Evolutionary conservation across 2,888 invertebrate genomes (phyloP).

Genomic region (Drosophila neotestacea): DNA sequence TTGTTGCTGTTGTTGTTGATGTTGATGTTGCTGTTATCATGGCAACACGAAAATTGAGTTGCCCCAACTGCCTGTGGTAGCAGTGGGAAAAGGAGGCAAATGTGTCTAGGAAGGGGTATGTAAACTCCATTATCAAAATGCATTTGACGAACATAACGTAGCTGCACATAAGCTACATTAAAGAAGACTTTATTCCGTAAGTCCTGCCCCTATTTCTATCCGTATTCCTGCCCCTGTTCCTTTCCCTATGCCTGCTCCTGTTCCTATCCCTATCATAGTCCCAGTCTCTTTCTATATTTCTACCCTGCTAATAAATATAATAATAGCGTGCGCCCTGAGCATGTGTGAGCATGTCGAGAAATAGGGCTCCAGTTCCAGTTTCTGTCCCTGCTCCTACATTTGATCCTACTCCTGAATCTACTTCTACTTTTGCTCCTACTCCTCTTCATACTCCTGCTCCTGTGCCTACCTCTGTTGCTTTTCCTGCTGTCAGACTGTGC

Average conservation of each 20-base stretch:
- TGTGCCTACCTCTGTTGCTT: not conserved
- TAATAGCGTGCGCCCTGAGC: constrained; percentile 43
- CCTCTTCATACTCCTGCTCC: not conserved
- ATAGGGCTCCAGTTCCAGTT: constrained; percentile 10
- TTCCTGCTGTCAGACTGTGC: constrained; percentile 14
- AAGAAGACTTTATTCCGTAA: constrained; percentile 23
- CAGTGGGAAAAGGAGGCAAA: not conserved
- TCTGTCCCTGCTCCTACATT: not conserved
- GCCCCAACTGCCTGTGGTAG: not conserved
- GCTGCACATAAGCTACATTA: constrained; percentile 44
- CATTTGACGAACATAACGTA: constrained; percentile 39
- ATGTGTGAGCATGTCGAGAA: constrained; percentile 13
- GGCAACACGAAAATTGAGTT: constrained; percentile 35
- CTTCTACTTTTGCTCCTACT: not conserved
- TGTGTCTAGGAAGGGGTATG: constrained; percentile 1
- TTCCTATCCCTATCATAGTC: not conserved
- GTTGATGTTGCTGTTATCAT: constrained; percentile 19
- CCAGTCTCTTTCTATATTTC: not conserved
- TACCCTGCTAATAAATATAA: constrained; percentile 43
- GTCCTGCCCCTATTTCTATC: not conserved
- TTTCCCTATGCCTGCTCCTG: too few relatives aligned
- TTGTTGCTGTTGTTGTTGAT: constrained; percentile 2
- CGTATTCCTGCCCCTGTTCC: too few relatives aligned
- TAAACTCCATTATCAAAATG: constrained; percentile 54
- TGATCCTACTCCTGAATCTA: not conserved